Base-by-base conservation (phyloP, 1,140 invertebrate genomes). In the Frieseomelitta varia region DNA sequence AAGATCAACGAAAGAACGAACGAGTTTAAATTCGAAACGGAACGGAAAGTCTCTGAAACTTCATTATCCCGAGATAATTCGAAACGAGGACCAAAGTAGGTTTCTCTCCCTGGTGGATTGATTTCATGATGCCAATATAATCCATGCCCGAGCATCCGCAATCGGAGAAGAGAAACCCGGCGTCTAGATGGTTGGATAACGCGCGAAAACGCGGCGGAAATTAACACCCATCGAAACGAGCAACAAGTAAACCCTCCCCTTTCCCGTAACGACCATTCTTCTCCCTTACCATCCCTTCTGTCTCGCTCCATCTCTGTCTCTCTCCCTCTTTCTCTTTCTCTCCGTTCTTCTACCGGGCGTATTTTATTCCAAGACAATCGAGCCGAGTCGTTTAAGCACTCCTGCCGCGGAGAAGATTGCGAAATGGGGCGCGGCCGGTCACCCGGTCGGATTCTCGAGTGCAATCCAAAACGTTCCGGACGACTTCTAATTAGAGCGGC, bases 401-500 rank as follows among this genome's bases (percentile, higher is more conserved):
- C 15, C 53, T 56, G 74, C 39, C 81, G 74, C 74, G 55, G 39
- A 61, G 81, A 78, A 83, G 65, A 83, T 83, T 71, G 75, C 74
- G 27, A 83, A 83, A 71, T 78, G 55, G 65, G 74, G 39, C 75
- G 65, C 75, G 75, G 76, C 75, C 51, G 68, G 74, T 68, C 76
- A 61, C 15, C 68, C 63, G 67, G 69, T 63, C 63, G 67, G 69
- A 83, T 85, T 83, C 88, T 88, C 79, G 27, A 58, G 39, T 61
- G 73, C 83, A 77, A 86, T 84, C 73, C 77, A 67, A 88, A 77
- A 67, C 87, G 86, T 74, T 76, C 47, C 30, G 61, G 67, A 68
- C 71, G 86, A 85, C 74, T 87, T 88, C 79, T 85, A 88, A 88
- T 88, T 88, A 88, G 87, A 65, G 75, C 72, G 75, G 39, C 79